Evolutionary conservation across 2,888 invertebrate species (phyloP).

Genomic region (Phengaris arion): DNA sequence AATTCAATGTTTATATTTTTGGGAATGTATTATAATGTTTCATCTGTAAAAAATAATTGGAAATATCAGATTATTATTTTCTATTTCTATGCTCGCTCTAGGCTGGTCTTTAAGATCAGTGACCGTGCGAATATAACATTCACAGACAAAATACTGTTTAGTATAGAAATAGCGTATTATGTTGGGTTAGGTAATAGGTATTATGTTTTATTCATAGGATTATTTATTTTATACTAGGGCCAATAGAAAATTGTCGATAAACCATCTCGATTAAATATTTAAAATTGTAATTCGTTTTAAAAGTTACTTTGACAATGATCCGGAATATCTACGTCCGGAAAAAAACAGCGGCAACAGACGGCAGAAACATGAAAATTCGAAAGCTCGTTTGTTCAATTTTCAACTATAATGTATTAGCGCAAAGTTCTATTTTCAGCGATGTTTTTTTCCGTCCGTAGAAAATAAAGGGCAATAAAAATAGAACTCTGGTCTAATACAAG

Average conservation of each 20-base stretch:
- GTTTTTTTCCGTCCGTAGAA: no score
- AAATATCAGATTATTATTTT: neutral
- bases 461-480: no score
- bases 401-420: no score
- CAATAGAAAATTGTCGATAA: neutral
- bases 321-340: no score
- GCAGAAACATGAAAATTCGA: no score
- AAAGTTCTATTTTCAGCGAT: no score
- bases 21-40: neutral
- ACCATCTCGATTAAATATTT: neutral
- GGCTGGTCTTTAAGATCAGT: neutral
- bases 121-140: neutral
- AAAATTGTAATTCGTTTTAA: constrained; percentile 7
- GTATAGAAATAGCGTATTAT: constrained; percentile 1
- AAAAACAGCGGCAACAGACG: no score
- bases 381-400: no score
- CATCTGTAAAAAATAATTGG: neutral
- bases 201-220: constrained; percentile 15
- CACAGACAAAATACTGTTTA: neutral
- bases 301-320: neutral
- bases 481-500: no score
- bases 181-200: neutral
- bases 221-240: constrained; percentile 23
- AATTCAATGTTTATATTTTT: neutral
- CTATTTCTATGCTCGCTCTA: neutral